These are phyloP conservation scores for Galendromus occidentalis DNA, from an alignment of 1,140 invertebrate genomes.

Conservation along the genomic window DNA sequence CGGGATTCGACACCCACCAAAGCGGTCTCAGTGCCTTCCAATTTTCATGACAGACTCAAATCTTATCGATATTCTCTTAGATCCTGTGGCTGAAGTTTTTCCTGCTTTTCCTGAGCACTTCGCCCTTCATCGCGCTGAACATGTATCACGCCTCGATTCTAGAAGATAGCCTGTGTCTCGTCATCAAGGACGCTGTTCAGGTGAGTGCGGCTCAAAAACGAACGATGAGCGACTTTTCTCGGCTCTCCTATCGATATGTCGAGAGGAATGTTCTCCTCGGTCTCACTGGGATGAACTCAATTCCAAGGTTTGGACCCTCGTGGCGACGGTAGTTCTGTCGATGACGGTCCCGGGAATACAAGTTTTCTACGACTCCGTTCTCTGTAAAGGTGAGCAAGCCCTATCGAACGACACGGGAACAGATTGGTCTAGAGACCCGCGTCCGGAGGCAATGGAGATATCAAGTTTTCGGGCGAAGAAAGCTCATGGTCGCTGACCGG, in stretches of 20 bases:
- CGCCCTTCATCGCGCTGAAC: not conserved
- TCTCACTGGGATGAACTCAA: not conserved
- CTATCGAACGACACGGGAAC: no score
- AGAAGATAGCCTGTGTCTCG: not conserved
- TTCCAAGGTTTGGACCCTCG: not conserved
- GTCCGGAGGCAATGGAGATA: no score
- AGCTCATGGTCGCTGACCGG: no score
- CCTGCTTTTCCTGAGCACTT: not conserved
- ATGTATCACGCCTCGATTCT: not conserved
- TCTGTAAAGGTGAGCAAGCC: not conserved
- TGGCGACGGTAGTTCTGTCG: not conserved
- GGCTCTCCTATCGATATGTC: not conserved
- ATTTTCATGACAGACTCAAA: no score
- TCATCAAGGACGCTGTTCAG: constrained; percentile 1
- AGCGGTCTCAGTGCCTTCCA: no score
- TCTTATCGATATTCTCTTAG: not conserved
- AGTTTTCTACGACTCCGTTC: not conserved
- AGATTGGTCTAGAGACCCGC: no score
- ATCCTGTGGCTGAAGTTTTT: not conserved
- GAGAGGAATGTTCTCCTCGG: not conserved
- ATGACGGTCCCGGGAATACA: not conserved
- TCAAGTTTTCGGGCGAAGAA: no score
- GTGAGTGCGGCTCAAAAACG: not conserved
- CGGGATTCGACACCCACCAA: no score
- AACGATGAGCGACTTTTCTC: not conserved